Conservation (phyloP, 2,113 vertebrate species). For the Actinemys pallida region DNA sequence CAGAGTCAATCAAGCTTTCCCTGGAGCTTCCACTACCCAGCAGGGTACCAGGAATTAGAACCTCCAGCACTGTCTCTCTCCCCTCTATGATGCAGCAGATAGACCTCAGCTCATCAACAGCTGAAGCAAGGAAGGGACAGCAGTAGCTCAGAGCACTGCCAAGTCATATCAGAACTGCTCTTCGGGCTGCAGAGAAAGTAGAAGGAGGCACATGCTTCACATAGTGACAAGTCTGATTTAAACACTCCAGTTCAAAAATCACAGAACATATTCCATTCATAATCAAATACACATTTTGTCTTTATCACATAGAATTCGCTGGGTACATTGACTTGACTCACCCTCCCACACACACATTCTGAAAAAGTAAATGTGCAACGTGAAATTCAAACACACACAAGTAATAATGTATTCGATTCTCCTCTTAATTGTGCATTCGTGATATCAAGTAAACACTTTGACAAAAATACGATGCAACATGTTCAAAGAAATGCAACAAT, state of each 20-base stretch:
- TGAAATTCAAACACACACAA: not conserved
- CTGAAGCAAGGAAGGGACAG: not conserved
- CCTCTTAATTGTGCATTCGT: not conserved
- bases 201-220: not conserved
- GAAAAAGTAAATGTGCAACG: not conserved
- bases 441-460: not conserved
- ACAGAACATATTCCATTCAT: not conserved
- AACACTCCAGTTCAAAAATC: not conserved
- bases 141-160: not conserved
- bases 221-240: not conserved
- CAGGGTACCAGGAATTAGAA: not conserved
- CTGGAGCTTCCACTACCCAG: not conserved
- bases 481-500: not conserved
- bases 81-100: not conserved
- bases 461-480: not conserved
- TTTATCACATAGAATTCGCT: not conserved
- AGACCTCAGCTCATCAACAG: not conserved
- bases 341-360: not conserved
- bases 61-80: not conserved
- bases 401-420: not conserved
- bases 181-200: not conserved
- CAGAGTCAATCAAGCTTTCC: not conserved
- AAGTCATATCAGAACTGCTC: too few relatives aligned
- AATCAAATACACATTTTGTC: not conserved
- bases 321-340: not conserved